Conservation (phyloP, 2,797 vertebrate species). For the Gymnoscopelus braueri region DNA sequence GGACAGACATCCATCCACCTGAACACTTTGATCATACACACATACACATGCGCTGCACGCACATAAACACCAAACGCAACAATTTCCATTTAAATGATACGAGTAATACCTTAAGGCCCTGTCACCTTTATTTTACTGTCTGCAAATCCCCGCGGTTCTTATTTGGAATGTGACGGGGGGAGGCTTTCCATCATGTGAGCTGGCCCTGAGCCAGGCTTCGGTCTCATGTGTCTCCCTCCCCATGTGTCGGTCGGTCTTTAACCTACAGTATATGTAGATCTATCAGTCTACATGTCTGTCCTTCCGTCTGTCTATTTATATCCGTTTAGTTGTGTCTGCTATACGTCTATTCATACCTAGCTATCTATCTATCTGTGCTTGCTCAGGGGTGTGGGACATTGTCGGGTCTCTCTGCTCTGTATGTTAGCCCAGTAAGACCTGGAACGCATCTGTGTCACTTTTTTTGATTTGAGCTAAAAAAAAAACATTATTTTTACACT, state of each 20-base stretch:
- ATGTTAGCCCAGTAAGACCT: too few species aligned
- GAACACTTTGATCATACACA: slow-evolving; percentile 27
- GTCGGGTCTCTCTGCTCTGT: too few species aligned
- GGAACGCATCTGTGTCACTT: too few species aligned
- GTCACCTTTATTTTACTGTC: slow-evolving; percentile 70
- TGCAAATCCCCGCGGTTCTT: slow-evolving; percentile 73
- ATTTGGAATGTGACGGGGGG: slow-evolving; percentile 52
- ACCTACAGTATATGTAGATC: slow-evolving; percentile 16
- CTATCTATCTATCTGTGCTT: too few species aligned
- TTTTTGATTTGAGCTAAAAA: too few species aligned
- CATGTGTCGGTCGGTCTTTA: slow-evolving; percentile 20
- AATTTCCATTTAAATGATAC: slow-evolving; percentile 41
- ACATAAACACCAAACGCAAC: neutral
- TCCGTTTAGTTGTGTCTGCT: slow-evolving; percentile 10
- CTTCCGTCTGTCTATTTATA: neutral
- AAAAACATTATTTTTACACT: too few species aligned
- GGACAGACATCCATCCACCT: too few species aligned
- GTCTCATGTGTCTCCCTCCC: slow-evolving; percentile 34
- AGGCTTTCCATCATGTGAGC: slow-evolving; percentile 51
- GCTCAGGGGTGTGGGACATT: too few species aligned
- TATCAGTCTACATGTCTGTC: slow-evolving; percentile 38
- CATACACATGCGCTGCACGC: neutral
- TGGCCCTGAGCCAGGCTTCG: slow-evolving; percentile 36
- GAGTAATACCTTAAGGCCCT: slow-evolving; percentile 65
- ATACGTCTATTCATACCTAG: too few species aligned